Percentiles rank a stretch among this genome's conserved stretches.
Conservation (phyloP, 2,888 invertebrate species). For the Neocrepidodera transversa region DNA sequence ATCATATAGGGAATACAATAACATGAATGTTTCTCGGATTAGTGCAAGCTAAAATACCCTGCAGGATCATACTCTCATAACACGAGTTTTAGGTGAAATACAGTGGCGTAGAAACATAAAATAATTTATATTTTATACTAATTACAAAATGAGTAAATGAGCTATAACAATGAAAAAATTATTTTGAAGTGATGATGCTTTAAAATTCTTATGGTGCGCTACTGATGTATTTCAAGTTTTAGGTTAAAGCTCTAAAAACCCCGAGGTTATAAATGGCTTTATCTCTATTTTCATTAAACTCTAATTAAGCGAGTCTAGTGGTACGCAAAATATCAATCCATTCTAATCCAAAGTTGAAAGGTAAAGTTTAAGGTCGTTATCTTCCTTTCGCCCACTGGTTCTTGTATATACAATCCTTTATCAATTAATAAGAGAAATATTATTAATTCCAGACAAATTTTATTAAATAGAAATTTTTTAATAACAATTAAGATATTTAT, state of each 20-base stretch:
- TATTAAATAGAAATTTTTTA: too few species aligned
- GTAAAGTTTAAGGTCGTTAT: conserved; percentile 5
- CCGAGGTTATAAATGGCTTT: conserved; percentile 6
- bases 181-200: too few species aligned
- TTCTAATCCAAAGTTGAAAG: conserved; percentile 3
- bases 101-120: not conserved
- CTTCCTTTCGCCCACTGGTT: too few species aligned
- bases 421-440: too few species aligned
- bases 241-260: conserved; percentile 1
- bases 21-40: conserved; percentile 10
- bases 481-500: too few species aligned
- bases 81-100: not conserved
- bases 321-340: conserved; percentile 5
- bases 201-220: too few species aligned
- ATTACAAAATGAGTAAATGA: too few species aligned
- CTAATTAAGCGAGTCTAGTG: conserved; percentile 9
- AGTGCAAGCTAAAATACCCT: not conserved
- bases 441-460: too few species aligned
- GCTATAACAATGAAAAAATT: too few species aligned
- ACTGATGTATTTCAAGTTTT: not conserved
- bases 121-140: too few species aligned
- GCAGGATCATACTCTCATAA: not conserved
- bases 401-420: too few species aligned
- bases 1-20: conserved; percentile 13
- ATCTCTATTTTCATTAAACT: conserved; percentile 14